phyloP scores from a whole-genome alignment of 2,888 invertebrate genomes.

The Euplexia lucipara region DNA sequence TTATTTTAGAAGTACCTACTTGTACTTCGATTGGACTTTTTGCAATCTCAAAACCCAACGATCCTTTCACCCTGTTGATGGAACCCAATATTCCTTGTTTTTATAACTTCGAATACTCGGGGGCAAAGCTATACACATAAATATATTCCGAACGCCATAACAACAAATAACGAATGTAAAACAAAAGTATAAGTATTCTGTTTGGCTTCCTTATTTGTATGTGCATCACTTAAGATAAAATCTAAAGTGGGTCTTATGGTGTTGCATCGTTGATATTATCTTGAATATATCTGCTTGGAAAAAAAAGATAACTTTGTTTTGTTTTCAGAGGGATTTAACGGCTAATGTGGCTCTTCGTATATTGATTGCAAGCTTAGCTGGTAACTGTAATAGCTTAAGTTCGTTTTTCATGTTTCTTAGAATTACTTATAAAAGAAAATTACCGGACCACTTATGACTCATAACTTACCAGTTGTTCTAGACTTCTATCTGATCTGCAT shows the following conservation, averaged over 20 bases:
- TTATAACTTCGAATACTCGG: slow-evolving; percentile 15
- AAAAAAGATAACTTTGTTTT: not conserved
- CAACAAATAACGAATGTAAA: slow-evolving; percentile 27
- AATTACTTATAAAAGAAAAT: too few relatives aligned
- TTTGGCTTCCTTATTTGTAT: slow-evolving; percentile 27
- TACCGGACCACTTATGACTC: too few relatives aligned
- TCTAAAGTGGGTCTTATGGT: slow-evolving; percentile 33
- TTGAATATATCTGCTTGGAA: not conserved
- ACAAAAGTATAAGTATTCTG: slow-evolving; percentile 36
- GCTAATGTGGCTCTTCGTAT: not conserved
- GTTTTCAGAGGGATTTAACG: not conserved
- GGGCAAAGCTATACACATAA: slow-evolving; percentile 11
- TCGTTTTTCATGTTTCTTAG: too few relatives aligned
- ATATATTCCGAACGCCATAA: slow-evolving; percentile 5
- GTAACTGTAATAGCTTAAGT: not conserved
- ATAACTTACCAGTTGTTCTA: too few relatives aligned
- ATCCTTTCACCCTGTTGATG: not conserved
- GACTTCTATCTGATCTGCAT: too few relatives aligned
- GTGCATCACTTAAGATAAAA: slow-evolving; percentile 40
- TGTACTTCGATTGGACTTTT: not conserved
- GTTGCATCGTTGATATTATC: slow-evolving; percentile 17
- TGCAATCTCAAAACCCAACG: slow-evolving; percentile 5
- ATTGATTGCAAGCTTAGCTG: not conserved
- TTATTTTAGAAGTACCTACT: not conserved
- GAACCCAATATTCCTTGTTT: not conserved